Evolutionary conservation across 2,797 vertebrate species (phyloP).

Genomic region (Halcyon leucocephala): DNA sequence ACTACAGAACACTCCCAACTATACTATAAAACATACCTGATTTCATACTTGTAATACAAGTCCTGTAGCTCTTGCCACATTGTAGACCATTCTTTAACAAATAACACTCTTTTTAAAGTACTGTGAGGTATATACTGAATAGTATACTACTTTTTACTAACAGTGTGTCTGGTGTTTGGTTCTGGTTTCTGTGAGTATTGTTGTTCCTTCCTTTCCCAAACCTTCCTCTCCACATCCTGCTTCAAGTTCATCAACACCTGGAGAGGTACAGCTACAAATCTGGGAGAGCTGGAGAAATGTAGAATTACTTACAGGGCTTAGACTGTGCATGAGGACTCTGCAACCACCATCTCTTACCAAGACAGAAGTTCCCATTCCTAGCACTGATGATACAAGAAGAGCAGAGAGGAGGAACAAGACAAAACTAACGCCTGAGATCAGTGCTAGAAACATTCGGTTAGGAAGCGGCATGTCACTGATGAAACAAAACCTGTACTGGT

Average conservation of each 20-base stretch:
- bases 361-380: not conserved
- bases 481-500: not conserved
- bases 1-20: not conserved
- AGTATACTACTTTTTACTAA: not conserved
- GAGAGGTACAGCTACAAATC: not conserved
- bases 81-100: not conserved
- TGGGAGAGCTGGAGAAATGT: fast-evolving
- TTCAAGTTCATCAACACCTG: not conserved
- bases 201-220: not conserved
- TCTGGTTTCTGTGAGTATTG: not conserved
- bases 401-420: not conserved
- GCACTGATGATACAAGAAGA: not conserved
- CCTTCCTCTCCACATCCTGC: not conserved
- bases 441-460: not conserved
- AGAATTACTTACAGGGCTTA: not conserved
- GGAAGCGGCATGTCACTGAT: not conserved
- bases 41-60: not conserved
- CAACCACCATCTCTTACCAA: not conserved
- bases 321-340: no score
- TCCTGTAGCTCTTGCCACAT: fast-evolving
- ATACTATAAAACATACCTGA: not conserved
- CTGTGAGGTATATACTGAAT: not conserved
- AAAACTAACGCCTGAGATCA: not conserved
- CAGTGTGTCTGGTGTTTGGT: not conserved
- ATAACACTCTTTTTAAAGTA: not conserved